Evolutionary conservation across 2,888 invertebrate species (phyloP).

Genomic region (Clitarchus hookeri): DNA sequence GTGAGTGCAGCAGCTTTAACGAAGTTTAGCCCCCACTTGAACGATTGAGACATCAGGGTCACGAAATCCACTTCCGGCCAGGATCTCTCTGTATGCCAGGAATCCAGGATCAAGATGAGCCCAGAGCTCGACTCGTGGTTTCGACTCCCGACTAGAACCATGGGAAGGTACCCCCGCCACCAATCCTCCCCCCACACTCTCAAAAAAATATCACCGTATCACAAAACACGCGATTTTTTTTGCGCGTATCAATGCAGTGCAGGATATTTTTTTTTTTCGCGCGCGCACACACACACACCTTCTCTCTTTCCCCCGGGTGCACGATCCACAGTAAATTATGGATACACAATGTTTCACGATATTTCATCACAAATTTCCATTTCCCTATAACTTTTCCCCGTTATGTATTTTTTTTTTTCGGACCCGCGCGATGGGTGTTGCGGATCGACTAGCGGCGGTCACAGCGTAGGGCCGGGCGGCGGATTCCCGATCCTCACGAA

Average conservation of each 20-base stretch:
- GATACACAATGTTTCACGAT: slow-evolving; percentile 39
- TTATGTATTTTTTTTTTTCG: slow-evolving; percentile 32
- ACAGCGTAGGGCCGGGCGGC: slow-evolving; percentile 28
- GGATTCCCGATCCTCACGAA: slow-evolving; percentile 46
- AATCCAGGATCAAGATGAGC: neutral
- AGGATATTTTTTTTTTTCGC: neutral
- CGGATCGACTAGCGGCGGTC: neutral
- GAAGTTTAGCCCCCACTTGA: too few relatives aligned
- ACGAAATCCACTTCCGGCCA: neutral
- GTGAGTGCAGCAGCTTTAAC: too few relatives aligned
- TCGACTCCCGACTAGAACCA: neutral
- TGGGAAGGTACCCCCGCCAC: neutral
- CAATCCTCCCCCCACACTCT: neutral
- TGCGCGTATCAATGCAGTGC: slow-evolving; percentile 9
- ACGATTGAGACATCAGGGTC: too few relatives aligned
- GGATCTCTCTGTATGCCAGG: neutral
- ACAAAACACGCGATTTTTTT: slow-evolving; percentile 5
- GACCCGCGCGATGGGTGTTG: slow-evolving; percentile 22
- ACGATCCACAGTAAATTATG: slow-evolving; percentile 36
- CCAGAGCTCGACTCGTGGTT: neutral
- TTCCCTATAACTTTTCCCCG: slow-evolving; percentile 40
- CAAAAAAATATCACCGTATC: neutral
- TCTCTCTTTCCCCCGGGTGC: slow-evolving; percentile 1
- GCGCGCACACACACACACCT: neutral
- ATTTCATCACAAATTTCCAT: slow-evolving; percentile 44